Conservation (phyloP, 2,797 vertebrate species). For the Sebastolobus altivelis region DNA sequence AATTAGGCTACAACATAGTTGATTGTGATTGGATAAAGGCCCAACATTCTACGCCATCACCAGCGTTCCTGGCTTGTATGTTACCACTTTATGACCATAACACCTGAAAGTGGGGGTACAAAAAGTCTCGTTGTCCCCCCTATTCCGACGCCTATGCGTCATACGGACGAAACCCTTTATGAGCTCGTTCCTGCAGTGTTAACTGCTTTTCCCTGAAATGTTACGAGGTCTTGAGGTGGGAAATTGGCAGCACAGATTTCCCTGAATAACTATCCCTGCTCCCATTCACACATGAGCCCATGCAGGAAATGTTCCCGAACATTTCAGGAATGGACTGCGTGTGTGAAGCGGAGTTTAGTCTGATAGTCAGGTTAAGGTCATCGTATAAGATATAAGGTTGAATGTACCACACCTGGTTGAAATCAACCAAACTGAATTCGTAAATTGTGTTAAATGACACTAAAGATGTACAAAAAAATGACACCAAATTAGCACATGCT, state of each 20-base stretch:
- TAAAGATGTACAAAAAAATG: not conserved
- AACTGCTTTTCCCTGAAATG: not conserved
- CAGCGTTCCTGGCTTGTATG: too few relatives aligned
- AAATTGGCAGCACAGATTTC: not conserved
- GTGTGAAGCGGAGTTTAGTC: too few relatives aligned
- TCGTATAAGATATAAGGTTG: not conserved
- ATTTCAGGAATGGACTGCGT: too few relatives aligned
- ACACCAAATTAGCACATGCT: not conserved
- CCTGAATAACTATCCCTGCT: not conserved
- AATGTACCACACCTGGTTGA: not conserved
- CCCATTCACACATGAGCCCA: not conserved
- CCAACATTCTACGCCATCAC: too few relatives aligned
- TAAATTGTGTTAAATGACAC: not conserved
- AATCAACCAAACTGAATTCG: not conserved
- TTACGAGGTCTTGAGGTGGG: not conserved
- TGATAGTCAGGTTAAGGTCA: too few relatives aligned
- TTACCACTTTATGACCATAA: too few relatives aligned
- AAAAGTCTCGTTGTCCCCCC: too few relatives aligned
- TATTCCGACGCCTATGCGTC: too few relatives aligned
- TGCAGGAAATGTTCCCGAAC: not conserved
- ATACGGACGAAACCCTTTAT: not conserved
- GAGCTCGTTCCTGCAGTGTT: not conserved
- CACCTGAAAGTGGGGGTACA: too few relatives aligned
- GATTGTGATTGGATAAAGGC: too few relatives aligned
- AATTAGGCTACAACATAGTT: too few relatives aligned